phyloP scores from a whole-genome alignment of 1,140 invertebrate genomes.

The Euborellia annulipes region DNA sequence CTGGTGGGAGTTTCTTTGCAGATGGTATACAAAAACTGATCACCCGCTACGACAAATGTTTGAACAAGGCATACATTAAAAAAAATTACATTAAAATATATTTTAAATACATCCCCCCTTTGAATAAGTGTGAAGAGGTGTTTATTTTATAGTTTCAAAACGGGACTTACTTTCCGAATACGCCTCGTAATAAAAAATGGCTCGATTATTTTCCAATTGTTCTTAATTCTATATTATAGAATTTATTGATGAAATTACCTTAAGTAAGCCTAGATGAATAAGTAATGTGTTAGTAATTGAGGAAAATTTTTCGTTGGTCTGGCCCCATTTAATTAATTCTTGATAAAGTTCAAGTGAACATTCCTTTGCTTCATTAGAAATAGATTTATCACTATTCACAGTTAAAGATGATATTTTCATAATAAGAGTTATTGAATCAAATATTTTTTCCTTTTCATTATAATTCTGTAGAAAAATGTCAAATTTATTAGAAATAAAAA shows the following conservation, averaged over 20 bases:
- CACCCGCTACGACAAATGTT: too few relatives aligned
- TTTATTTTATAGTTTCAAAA: too few relatives aligned
- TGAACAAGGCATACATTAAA: too few relatives aligned
- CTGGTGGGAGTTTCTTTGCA: too few relatives aligned
- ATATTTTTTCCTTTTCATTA: too few relatives aligned
- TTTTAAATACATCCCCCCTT: too few relatives aligned
- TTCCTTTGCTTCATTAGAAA: conserved; percentile 33
- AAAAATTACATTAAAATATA: too few relatives aligned
- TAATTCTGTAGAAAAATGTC: conserved; percentile 18
- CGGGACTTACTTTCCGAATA: too few relatives aligned
- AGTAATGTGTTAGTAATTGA: conserved; percentile 45
- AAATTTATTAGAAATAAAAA: conserved; percentile 14
- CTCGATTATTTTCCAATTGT: too few relatives aligned
- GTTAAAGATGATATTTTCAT: conserved; percentile 43
- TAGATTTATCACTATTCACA: conserved; percentile 31
- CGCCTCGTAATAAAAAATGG: too few relatives aligned
- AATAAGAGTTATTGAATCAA: conserved; percentile 17
- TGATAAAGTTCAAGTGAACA: conserved; percentile 38
- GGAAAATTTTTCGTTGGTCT: conserved; percentile 30
- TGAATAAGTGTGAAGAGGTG: too few relatives aligned
- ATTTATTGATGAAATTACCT: conserved; percentile 32
- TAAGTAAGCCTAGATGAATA: conserved; percentile 50
- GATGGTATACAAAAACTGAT: too few relatives aligned
- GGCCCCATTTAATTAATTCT: conserved; percentile 38
- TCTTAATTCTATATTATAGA: not conserved